phyloP scores from a whole-genome alignment of 2,797 vertebrate species.

The Gobionotothen gibberifrons region DNA sequence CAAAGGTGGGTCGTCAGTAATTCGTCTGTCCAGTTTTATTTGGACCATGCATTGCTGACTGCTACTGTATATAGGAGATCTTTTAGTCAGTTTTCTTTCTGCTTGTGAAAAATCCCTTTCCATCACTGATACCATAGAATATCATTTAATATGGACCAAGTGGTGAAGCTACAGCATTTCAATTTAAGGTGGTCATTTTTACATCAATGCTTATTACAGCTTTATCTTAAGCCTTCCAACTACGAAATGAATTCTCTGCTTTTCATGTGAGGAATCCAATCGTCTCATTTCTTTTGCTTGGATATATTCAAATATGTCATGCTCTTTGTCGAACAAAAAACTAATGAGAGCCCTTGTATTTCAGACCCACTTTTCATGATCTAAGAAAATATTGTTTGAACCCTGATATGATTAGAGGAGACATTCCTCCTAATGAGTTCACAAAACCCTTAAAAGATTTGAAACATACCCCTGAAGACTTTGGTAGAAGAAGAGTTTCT shows the following conservation, averaged over 20 bases:
- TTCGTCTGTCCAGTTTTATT: constrained; percentile 19
- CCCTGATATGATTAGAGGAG: not conserved
- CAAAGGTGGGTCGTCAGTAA: constrained; percentile 5
- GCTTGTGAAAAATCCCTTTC: constrained; percentile 3
- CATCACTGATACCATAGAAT: constrained; percentile 36
- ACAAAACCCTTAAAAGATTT: constrained; percentile 19
- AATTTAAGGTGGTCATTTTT: constrained; percentile 9
- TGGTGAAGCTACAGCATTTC: constrained; percentile 10
- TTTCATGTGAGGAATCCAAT: constrained; percentile 3
- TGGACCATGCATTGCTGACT: not conserved
- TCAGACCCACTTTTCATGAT: constrained; percentile 26
- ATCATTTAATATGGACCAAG: constrained; percentile 30
- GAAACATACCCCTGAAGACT: constrained; percentile 20
- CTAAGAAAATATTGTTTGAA: constrained; percentile 19
- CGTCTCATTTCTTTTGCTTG: not conserved
- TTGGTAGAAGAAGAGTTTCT: constrained; percentile 3
- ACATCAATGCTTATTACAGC: constrained; percentile 16
- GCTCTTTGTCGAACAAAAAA: not conserved
- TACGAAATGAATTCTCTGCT: constrained; percentile 18
- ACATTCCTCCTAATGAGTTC: constrained; percentile 44
- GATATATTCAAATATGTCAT: constrained; percentile 5
- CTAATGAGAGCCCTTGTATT: constrained; percentile 3
- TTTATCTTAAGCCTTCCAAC: constrained; percentile 14
- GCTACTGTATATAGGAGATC: not conserved
- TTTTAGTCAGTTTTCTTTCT: constrained; percentile 1